phyloP scores from a whole-genome alignment of 2,113 vertebrate genomes.

The Spea bombifrons region DNA sequence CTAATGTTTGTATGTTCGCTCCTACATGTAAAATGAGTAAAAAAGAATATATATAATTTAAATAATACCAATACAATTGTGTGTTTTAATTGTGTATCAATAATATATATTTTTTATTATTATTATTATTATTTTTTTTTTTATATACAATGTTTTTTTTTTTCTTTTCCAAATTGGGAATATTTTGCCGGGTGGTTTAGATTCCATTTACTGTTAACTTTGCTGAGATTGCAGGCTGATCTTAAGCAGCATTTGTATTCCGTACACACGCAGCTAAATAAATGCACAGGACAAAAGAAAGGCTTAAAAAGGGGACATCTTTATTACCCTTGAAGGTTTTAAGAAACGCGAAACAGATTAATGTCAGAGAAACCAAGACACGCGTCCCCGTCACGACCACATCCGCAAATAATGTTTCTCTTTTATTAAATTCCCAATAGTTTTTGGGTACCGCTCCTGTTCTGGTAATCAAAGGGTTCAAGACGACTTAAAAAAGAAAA shows the following conservation, averaged over 20 bases:
- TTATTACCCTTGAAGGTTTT: slow-evolving; percentile 55
- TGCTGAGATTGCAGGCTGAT: slow-evolving; percentile 63
- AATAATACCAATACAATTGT: no score
- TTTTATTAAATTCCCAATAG: slow-evolving; percentile 61
- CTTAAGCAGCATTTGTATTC: slow-evolving; percentile 58
- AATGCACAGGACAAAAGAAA: slow-evolving; percentile 47
- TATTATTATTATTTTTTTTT: not conserved
- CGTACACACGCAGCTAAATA: slow-evolving; percentile 55
- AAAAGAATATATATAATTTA: no score
- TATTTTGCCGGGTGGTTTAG: slow-evolving; percentile 55
- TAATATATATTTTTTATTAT: not conserved
- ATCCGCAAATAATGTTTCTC: slow-evolving; percentile 71
- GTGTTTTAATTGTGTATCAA: no score
- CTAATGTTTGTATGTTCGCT: no score
- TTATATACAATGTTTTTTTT: slow-evolving; percentile 49
- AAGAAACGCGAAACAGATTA: slow-evolving; percentile 51
- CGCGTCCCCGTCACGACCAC: slow-evolving; percentile 49
- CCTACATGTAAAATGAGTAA: no score
- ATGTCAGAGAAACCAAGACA: slow-evolving; percentile 57
- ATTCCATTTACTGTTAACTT: slow-evolving; percentile 66
- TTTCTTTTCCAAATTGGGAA: slow-evolving; percentile 63
- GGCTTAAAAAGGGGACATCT: slow-evolving; percentile 56
- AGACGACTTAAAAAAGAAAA: no score
- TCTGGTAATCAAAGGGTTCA: no score
- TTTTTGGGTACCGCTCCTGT: no score